Evolutionary conservation across 2,797 vertebrate genomes (phyloP), one percentile per base, ranked within the genome.

Genomic region (Falco rusticolus): DNA sequence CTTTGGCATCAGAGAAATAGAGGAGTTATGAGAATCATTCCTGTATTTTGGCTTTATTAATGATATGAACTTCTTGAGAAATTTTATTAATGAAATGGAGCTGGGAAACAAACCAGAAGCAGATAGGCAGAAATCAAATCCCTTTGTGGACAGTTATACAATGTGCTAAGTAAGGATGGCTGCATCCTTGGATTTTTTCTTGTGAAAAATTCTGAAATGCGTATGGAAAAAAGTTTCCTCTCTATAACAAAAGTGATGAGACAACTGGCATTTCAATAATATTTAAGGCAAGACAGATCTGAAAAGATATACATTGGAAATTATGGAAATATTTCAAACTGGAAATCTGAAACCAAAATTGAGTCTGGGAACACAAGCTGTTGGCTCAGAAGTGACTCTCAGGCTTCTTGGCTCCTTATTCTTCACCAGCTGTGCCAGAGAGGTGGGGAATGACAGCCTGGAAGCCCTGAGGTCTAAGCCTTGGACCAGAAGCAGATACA

Each of bases 31-130:
- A 68, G 80, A 53, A n/a, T 11, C 79, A 9, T 90, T 91, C 63
- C 74, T 91, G 95, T 64, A 84, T 70, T 86, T 93, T 93, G 91
- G 53, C 64, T 89, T 92, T 39, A 29, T 82, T 64, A 43, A 47
- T 9, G 7, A 76, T 16, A 28, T 7, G 16, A 72, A 50, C 57
- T 94, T 43, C 51, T 31, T 21, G 80, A 79, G 91, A 83, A 47
- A 22, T 57, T 22, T 10, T 18, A 7, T 41, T 90, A 53, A 59
- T 64, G 91, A 86, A 63, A 76, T 56, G 79, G 61, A 77, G 43
- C 61, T 76, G 80, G 89, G 82, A 68, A 89, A 28, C 21, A 53
- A 88, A 81, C 22, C 72, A 72, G 91, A 91, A 88, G 82, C 78
- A 61, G 66, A 63, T 13, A 87, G 41, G 34, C 31, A 90, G 94